These are phyloP conservation scores for Hafferia zeledoni DNA, from an alignment of 2,797 vertebrate species.

Conservation along the genomic window DNA sequence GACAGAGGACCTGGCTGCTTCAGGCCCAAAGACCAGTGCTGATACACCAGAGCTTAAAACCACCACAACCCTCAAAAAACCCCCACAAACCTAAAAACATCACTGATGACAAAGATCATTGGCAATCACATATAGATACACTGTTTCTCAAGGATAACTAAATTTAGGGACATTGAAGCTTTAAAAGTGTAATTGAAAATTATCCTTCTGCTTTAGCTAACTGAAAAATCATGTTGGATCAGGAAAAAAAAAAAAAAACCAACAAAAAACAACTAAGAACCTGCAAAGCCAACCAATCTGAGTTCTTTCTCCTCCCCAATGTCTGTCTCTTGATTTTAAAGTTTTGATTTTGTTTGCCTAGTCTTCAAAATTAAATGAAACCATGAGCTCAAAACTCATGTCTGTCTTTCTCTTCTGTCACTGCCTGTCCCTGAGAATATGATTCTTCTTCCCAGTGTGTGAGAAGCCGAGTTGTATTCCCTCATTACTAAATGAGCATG, in stretches of 20 bases:
- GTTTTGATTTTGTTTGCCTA: neutral
- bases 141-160: neutral
- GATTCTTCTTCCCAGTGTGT: neutral
- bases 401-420: accelerated
- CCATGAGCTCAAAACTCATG: neutral
- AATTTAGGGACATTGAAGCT: neutral
- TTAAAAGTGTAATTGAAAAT: neutral
- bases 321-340: neutral
- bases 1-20: neutral
- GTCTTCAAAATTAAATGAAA: neutral
- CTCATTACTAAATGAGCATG: neutral
- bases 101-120: neutral
- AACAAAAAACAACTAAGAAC: too few relatives aligned
- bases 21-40: neutral
- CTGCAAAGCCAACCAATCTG: neutral
- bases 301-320: neutral
- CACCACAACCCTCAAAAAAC: accelerated
- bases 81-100: neutral
- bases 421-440: neutral
- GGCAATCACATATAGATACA: neutral
- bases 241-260: neutral
- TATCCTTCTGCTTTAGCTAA: neutral
- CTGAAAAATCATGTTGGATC: neutral
- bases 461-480: neutral
- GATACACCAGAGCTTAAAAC: neutral